phyloP scores from a whole-genome alignment of 64 coral and sea anemone genomes.

The Actinia equina region DNA sequence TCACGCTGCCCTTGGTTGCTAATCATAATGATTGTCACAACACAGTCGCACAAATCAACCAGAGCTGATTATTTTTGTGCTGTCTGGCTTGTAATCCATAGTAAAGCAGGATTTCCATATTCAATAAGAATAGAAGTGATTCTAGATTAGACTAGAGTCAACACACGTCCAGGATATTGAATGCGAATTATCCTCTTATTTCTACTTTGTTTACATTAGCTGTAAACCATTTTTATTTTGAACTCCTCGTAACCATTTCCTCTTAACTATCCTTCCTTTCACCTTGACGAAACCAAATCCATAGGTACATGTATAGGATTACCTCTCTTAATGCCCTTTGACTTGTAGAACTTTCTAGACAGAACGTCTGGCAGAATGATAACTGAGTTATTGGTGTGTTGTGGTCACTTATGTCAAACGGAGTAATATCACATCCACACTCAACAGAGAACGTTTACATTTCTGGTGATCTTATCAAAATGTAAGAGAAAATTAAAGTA shows the following conservation, averaged over 20 bases:
- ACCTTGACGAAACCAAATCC: background rate
- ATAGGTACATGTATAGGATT: background rate
- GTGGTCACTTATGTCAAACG: background rate
- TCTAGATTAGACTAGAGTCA: background rate
- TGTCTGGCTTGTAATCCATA: constrained; percentile 1
- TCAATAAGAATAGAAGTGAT: background rate
- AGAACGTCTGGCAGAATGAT: background rate
- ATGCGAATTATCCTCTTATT: background rate
- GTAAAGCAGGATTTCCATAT: background rate
- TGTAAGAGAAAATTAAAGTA: too few species aligned
- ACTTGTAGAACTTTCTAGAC: background rate
- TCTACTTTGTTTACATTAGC: background rate
- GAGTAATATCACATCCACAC: background rate
- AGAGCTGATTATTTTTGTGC: background rate
- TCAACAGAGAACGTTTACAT: background rate
- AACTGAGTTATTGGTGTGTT: background rate
- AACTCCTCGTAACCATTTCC: background rate
- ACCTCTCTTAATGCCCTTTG: background rate
- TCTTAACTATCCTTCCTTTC: background rate
- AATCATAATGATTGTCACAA: background rate
- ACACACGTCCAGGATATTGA: background rate
- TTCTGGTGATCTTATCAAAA: background rate
- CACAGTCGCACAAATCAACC: background rate
- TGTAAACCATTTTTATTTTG: background rate
- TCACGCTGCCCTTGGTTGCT: background rate